Base-by-base conservation (phyloP, 2,797 vertebrate genomes). In the Clarias fuscus region DNA sequence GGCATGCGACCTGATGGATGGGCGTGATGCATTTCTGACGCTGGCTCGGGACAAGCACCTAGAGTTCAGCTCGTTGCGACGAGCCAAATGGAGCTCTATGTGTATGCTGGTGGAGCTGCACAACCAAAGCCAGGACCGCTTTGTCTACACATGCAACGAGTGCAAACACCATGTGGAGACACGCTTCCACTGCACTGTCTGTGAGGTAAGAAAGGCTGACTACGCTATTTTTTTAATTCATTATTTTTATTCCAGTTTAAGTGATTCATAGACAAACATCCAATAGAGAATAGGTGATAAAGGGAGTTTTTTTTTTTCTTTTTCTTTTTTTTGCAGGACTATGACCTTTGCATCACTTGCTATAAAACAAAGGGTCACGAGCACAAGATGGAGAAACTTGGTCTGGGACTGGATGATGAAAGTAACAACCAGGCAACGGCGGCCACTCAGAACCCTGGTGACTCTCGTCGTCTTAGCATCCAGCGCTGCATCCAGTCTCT, bases 151-250 rank as follows among this genome's bases (percentile, higher is more conserved):
- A 85, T 99, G 98, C 94, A 99, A 99, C 0, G 98, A 99, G 92
- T 99, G 98, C 94, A 99, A 99, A 90, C 97, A 98, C 91, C 98
- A 99, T 0, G 98, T 99, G 93, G 98, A 99, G 92, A 99, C 98
- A 0, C 96, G 98, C 90, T 99, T 96, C 96, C 98, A 99, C 92
- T 99, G 98, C 93, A 99, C 98, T 0, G 98, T 99, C 83, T 99
- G 98, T 78, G 98, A 99, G 97, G 98, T 98, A 83, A 93, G 94
- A 77, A 70, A 64, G 33, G 24, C 59, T 33, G 18, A 68, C 22
- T 18, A 24, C 6, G 24, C 22, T 7, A 8, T 5, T 76, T n/a
- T 30, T 27, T 27, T 18, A 13, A 2, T 53, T 53, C 1, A 7
- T 43, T 43, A 11, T 53, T 53, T 53, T 53, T 53, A 53, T 53